These are phyloP conservation scores for Otolemur garnettii DNA, from an alignment of 2,113 vertebrate genomes.

Conservation along the genomic window DNA sequence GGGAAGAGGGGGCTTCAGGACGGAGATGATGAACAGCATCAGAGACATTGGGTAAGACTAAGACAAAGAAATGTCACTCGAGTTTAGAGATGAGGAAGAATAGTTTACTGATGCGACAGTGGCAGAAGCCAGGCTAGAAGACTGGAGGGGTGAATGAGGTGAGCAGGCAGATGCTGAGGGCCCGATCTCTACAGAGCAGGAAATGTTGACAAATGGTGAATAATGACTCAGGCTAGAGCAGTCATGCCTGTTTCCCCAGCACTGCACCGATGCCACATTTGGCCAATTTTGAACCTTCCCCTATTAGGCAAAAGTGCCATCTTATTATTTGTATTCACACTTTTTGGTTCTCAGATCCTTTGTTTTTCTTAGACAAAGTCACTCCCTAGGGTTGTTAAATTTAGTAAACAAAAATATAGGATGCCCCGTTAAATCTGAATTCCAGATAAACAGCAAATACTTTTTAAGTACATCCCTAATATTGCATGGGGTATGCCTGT, in stretches of 20 bases:
- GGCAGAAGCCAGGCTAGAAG: background rate
- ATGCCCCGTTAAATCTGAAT: background rate
- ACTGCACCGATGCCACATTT: background rate
- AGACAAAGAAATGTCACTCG: background rate
- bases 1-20: background rate
- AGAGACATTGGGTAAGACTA: background rate
- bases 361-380: slow-evolving; percentile 12
- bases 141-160: background rate
- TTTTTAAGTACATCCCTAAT: background rate
- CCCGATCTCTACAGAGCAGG: background rate
- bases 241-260: too few relatives aligned
- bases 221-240: background rate
- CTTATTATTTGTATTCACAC: background rate
- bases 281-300: background rate
- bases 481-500: background rate
- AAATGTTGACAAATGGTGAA: background rate
- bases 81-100: background rate
- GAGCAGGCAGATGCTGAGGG: background rate
- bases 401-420: background rate
- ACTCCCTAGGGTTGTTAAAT: background rate
- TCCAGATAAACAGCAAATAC: slow-evolving; percentile 14
- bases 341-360: slow-evolving; percentile 4
- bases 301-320: background rate
- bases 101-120: too few relatives aligned
- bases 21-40: background rate